Evolutionary conservation across 2,113 vertebrate genomes (phyloP), one percentile per base, ranked within the genome.

Genomic region (Pongo abelii): DNA sequence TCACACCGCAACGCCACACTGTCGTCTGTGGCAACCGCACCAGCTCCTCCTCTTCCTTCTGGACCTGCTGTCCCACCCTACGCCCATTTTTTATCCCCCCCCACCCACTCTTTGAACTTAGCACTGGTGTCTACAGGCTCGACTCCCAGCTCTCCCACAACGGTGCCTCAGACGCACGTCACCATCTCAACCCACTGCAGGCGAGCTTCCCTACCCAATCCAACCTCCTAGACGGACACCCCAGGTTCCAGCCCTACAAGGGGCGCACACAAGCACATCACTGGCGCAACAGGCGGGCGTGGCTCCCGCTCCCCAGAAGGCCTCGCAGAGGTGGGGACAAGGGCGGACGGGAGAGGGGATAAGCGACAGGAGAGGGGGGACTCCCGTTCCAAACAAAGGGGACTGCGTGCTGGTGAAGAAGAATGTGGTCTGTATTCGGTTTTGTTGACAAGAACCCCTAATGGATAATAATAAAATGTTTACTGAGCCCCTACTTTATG

Each of bases 401-500:
- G 25, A 88, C 0, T 43, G 46, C 40, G 16, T 0, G 0, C 32
- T 8, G 79, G 69, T n/a, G 64, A 69, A 72, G 86, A 89, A 50
- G 22, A 89, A 38, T 11, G 16, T 40, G 59, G 40, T n/a, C 40
- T 46, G 18, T 64, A 70, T 64, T 91, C 38, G 16, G n/a, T 48
- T 97, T 93, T 78, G 61, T 70, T 40, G 74, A 93, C 89, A 72
- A 67, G 75, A 93, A 75, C 55, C 23, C 74, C 75, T 93, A 55
- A 75, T 13, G 83, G 80, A 78, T 35, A 86, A 87, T 74, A 84
- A 91, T 43, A 86, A 89, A 89, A 88, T 9, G 32, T 91, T 94
- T 57, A 87, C 57, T 83, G 93, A 87, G n/a, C 79, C 83, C 83
- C 35, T 59, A 38, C 50, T 89, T 96, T 81, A 96, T 52, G 83